Conservation (phyloP, 2,888 invertebrate genomes). For the Parnassius orleans region DNA sequence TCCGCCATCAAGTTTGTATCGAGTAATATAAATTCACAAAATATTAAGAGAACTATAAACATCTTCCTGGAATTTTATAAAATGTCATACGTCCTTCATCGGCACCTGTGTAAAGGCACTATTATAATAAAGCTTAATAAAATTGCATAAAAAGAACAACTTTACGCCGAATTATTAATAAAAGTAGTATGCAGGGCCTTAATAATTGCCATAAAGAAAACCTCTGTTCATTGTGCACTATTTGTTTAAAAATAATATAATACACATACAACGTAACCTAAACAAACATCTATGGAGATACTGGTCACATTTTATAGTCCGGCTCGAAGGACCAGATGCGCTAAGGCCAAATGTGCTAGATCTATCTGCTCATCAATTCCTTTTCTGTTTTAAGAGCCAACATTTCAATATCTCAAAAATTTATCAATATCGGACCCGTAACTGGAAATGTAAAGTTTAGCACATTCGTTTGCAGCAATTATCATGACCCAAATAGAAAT, state of each 20-base stretch:
- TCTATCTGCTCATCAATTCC: background rate
- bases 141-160: conserved; percentile 4
- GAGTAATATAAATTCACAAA: too few species aligned
- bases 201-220: background rate
- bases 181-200: background rate
- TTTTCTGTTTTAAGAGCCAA: too few species aligned
- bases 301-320: background rate
- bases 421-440: too few species aligned
- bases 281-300: background rate
- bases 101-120: conserved; percentile 18
- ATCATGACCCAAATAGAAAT: conserved; percentile 3
- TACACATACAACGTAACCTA: background rate
- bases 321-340: conserved; percentile 3
- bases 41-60: background rate
- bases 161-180: background rate
- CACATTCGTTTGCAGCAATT: background rate
- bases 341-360: background rate
- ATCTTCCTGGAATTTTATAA: background rate
- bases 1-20: too few species aligned
- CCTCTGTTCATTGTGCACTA: too few species aligned
- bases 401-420: too few species aligned
- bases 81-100: background rate
- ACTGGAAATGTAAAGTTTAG: too few species aligned
- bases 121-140: conserved; percentile 2
- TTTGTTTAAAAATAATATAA: too few species aligned